These are phyloP conservation scores for Platygyra sinensis DNA, from an alignment of 64 coral and sea anemone genomes.

Conservation along the genomic window DNA sequence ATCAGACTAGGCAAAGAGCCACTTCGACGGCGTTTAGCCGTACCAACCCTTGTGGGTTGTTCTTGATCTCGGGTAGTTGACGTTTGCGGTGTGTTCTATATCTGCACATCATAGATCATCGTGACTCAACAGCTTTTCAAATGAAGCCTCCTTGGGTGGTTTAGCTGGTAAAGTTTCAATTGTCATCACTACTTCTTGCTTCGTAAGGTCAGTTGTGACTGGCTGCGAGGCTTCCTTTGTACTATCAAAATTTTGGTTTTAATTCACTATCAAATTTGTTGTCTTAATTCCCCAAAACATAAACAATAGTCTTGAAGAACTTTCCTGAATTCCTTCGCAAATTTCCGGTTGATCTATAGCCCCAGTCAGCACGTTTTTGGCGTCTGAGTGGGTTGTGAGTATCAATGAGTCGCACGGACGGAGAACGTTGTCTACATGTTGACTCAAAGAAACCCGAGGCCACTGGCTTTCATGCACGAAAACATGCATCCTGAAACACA, in stretches of 20 bases:
- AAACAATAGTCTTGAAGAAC: conserved; percentile 88
- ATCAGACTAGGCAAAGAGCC: conserved; percentile 77
- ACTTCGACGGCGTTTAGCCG: conserved; percentile 29
- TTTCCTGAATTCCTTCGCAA: conserved; percentile 80
- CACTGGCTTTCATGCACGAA: conserved; percentile 78
- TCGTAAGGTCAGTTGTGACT: background rate
- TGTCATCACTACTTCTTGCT: conserved; percentile 18
- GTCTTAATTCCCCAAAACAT: conserved; percentile 84
- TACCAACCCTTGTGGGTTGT: background rate
- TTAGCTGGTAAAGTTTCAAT: background rate
- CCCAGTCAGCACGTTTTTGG: conserved; percentile 88
- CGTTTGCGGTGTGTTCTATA: background rate
- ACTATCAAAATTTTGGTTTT: no score
- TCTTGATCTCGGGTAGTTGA: conserved; percentile 2
- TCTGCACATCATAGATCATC: conserved; percentile 55
- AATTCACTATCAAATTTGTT: no score
- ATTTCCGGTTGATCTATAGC: conserved; percentile 94
- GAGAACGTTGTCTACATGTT: conserved; percentile 57
- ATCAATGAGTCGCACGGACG: conserved; percentile 57
- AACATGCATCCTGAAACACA: conserved; percentile 76
- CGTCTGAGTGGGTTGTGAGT: conserved; percentile 87
- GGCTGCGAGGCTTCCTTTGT: background rate
- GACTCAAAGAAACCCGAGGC: conserved; percentile 48
- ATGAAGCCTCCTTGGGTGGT: background rate
- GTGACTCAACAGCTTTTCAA: conserved; percentile 31